Base-by-base conservation (phyloP, 2,797 vertebrate genomes). In the Caiman crocodilus region DNA sequence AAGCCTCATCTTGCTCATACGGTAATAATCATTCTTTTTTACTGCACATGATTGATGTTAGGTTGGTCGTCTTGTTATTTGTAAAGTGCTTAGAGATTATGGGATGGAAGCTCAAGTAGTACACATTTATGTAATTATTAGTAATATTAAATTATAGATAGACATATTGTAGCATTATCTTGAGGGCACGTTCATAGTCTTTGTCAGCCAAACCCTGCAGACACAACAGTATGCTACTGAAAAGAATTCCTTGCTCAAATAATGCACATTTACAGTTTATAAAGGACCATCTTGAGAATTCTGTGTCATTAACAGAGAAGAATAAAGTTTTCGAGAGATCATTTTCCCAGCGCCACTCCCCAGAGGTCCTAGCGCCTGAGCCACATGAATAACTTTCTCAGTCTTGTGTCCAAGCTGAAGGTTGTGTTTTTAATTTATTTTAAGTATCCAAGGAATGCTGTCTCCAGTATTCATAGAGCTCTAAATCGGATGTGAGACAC, bases 361-460 rank as follows among this genome's bases (percentile, higher is more conserved):
- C 74, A 80, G 95, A 95, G 96, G 25, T 90, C 84, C 85, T 17
- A 71, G 78, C 86, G 95, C 92, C 83, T 94, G 89, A 75, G 81
- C 94, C 95, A 94, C 30, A 63, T 95, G 91, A 96, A 18, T 87
- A 95, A 86, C 1, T 3, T 96, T 96, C 95, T 93, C 96, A 96
- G 94, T 97, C 92, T 84, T 91, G 92, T 89, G 84, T 94, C 91
- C 90, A 95, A 92, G 84, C 84, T 90, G 75, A 75, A 1, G 0
- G 18, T 87, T 94, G 85, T 97, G 96, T 94, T 97, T 96, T 95
- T 96, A 94, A 96, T 96, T 96, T 96, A 95, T 94, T 95, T 94
- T 95, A 96, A 96, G 93, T 92, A 94, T 96, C 92, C 97, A 96
- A 98, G 98, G 98, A 98, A 99, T 98, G 94, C 73, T 84, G 89